Evolutionary conservation across 35 echinoderm and acorn worm species (phyloP), one percentile per base, ranked within the genome.

Genomic region (Ophiothrix spiculata): DNA sequence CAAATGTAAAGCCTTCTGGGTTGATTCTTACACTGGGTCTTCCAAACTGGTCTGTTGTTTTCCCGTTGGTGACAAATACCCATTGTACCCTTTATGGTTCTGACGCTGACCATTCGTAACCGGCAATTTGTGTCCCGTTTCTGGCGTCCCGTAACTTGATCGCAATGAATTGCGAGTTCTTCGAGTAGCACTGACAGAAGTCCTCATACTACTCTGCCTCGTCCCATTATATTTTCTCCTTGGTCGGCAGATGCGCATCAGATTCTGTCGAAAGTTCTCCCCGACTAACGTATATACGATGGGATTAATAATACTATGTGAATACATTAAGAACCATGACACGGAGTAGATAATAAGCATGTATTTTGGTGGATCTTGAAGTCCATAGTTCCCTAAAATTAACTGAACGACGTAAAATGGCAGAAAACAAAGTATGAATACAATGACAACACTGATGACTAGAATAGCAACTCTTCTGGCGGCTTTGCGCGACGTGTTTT

Each of bases 221-320:
- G 80, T 77, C 39, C 36, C 54, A 32, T 64, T 74, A 19, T 45
- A 21, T n/a, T 38, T 39, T 0, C 32, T 14, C 36, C 39, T 39
- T 37, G 63, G 35, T 28, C 74, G 80, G 13, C 42, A 75, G 32
- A 81, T 75, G 88, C 64, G 82, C 32, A 90, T 39, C 1, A 82
- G 41, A 74, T 97, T 93, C 83, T 97, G 77, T 13, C 91, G 91
- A 37, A 97, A 97, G 81, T 97, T 97, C 36, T 93, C 81, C 1
- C 91, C 94, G 19, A 97, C 88, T 40, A 97, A 84, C 60, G 94
- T 93, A 77, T 97, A 97, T 25, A 97, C 87, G 32, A 97, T 79
- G 35, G 94, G 94, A 38, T 97, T 97, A 23, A 97, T 93, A 80
- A 93, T 92, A 77, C 94, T 97, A 80, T 97, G 94, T 12, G 89